phyloP scores from a whole-genome alignment of 2,113 vertebrate genomes.

The Pogonocichla stellata region DNA sequence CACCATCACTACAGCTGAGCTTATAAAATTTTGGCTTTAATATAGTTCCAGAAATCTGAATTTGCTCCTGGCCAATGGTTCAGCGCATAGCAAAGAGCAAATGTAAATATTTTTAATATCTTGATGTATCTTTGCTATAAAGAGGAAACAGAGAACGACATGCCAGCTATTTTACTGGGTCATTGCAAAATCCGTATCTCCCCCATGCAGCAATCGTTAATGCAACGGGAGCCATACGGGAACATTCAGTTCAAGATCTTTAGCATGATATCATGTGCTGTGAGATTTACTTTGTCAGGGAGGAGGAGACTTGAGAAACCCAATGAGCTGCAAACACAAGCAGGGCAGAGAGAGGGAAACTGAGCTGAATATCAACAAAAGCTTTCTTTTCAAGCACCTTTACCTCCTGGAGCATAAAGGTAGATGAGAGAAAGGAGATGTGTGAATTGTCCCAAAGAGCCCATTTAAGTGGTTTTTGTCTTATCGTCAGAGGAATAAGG shows the following conservation, averaged over 20 bases:
- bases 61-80: neutral
- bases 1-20: neutral
- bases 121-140: neutral
- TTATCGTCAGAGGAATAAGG: neutral
- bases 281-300: slow-evolving; percentile 10
- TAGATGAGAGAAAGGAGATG: neutral
- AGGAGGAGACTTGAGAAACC: neutral
- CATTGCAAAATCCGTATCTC: neutral
- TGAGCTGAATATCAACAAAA: slow-evolving; percentile 2
- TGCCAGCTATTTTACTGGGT: neutral
- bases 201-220: neutral
- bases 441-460: neutral
- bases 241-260: slow-evolving; percentile 40
- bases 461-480: slow-evolving; percentile 21
- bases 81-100: neutral
- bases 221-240: neutral
- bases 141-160: neutral
- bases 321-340: neutral
- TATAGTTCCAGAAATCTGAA: neutral
- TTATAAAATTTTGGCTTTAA: neutral
- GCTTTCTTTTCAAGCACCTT: neutral
- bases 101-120: slow-evolving; percentile 4
- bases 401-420: neutral
- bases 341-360: neutral
- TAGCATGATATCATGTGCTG: slow-evolving; percentile 21